Percentiles rank a stretch among this genome's conserved stretches.
phyloP scores from a whole-genome alignment of 2,113 vertebrate genomes.

The Isurus oxyrinchus region DNA sequence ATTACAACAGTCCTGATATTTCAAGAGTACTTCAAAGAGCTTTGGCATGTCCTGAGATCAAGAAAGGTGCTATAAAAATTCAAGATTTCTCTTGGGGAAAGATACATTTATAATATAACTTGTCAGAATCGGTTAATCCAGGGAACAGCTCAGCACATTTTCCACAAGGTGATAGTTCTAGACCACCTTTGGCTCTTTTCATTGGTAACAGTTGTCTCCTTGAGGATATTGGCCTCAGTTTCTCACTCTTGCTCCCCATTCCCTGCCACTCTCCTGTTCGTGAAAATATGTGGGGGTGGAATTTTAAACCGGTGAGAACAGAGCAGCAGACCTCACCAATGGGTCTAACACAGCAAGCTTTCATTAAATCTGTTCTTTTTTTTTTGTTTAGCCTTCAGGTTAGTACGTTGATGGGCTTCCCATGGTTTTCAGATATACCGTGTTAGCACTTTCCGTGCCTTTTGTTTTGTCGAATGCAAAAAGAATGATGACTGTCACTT shows the following conservation, averaged over 20 bases:
- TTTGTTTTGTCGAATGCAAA: not conserved
- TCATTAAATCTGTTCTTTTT: not conserved
- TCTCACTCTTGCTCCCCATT: not conserved
- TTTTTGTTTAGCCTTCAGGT: conserved; percentile 20
- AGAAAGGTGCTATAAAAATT: too few species aligned
- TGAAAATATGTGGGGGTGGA: not conserved
- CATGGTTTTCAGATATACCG: not conserved
- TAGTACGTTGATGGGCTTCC: not conserved
- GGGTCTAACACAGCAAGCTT: not conserved
- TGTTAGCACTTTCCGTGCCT: not conserved
- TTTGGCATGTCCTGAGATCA: too few species aligned
- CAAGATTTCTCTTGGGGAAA: too few species aligned
- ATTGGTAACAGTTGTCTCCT: not conserved
- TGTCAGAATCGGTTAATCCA: not conserved
- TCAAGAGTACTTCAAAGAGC: not conserved
- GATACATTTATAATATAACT: not conserved
- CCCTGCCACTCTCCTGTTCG: not conserved
- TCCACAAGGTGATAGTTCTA: not conserved
- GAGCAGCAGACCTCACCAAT: not conserved
- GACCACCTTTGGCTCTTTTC: not conserved
- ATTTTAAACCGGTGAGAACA: not conserved
- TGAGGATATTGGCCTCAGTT: not conserved
- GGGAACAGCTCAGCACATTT: not conserved
- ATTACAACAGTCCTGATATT: not conserved
- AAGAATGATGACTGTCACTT: not conserved